Conservation (phyloP, 2,888 invertebrate genomes). For the Hypena proboscidalis region DNA sequence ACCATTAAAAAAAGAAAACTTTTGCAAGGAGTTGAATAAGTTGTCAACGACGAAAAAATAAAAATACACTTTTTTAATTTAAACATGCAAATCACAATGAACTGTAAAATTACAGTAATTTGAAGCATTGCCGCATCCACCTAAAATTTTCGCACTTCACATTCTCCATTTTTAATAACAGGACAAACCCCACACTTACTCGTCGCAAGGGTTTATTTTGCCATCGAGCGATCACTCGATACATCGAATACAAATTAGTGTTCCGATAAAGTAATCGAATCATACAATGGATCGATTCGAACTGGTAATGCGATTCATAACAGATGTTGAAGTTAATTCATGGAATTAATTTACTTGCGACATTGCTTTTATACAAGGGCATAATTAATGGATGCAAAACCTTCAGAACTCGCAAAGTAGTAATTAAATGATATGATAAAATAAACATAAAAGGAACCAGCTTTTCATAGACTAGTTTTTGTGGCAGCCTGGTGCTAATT, state of each 20-base stretch:
- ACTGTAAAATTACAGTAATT: no score
- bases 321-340: constrained; percentile 3
- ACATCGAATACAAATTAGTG: constrained; percentile 56
- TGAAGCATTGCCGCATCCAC: constrained; percentile 26
- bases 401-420: not conserved
- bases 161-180: constrained; percentile 48
- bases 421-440: not conserved
- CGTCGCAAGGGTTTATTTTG: constrained; percentile 46
- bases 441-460: not conserved
- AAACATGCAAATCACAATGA: no score
- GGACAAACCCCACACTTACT: constrained; percentile 36
- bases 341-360: constrained; percentile 5
- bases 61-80: no score
- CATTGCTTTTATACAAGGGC: constrained; percentile 5
- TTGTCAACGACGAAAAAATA: no score
- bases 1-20: no score
- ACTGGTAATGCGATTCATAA: constrained; percentile 13
- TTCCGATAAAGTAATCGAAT: constrained; percentile 40
- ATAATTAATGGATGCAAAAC: constrained; percentile 1
- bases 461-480: no score
- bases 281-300: constrained; percentile 21
- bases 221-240: constrained; percentile 54
- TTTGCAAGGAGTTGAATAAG: no score
- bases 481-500: no score
- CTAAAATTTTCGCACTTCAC: constrained; percentile 2